Conservation (phyloP, 2,888 invertebrate species). For the Tillus elongatus region DNA sequence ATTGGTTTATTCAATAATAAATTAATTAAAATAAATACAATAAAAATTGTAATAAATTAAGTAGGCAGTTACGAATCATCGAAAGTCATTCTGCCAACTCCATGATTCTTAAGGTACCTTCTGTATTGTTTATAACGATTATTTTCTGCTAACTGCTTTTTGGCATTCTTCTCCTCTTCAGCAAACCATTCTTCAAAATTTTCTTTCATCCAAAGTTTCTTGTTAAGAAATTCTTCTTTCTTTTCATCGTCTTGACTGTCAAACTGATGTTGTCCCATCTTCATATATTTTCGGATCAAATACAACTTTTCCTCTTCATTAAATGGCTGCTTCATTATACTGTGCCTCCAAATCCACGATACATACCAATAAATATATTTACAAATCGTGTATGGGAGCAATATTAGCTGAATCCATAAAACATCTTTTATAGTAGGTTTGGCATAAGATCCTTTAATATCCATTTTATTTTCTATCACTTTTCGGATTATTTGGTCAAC, state of each 20-base stretch:
- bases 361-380: conserved; percentile 65
- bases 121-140: conserved; percentile 81
- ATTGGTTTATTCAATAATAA: no score
- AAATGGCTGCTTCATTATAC: conserved; percentile 63
- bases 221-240: conserved; percentile 60
- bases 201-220: conserved; percentile 74
- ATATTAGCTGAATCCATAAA: conserved; percentile 73
- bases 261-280: conserved; percentile 61
- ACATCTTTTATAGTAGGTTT: conserved; percentile 71
- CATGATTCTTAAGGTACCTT: conserved; percentile 83
- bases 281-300: conserved; percentile 71
- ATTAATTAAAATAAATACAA: conserved; percentile 9
- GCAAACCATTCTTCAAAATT: conserved; percentile 73
- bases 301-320: conserved; percentile 77
- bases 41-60: conserved; percentile 13
- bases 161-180: conserved; percentile 75
- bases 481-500: conserved; percentile 69
- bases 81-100: conserved; percentile 84
- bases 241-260: conserved; percentile 65
- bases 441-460: conserved; percentile 86
- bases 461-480: conserved; percentile 87
- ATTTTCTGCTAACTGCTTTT: conserved; percentile 76
- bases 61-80: conserved; percentile 59
- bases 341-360: conserved; percentile 76
- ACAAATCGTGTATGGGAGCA: conserved; percentile 66